Percentiles rank a stretch among this genome's conserved stretches.
phyloP scores from a whole-genome alignment of 2,113 vertebrate genomes.

The Bubo blakistoni region DNA sequence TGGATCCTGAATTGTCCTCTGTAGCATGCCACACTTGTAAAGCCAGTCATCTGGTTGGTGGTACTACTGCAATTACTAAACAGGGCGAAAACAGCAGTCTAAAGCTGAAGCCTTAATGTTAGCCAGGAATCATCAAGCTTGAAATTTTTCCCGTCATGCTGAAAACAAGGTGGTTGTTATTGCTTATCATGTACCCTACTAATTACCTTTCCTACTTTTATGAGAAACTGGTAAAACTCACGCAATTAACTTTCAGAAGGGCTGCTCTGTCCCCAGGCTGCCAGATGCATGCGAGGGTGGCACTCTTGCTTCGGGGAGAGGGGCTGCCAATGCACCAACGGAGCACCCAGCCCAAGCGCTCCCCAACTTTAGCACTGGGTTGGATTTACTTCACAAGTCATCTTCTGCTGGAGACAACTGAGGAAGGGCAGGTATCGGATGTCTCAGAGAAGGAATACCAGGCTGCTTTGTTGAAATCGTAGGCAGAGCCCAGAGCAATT shows the following conservation, averaged over 20 bases:
- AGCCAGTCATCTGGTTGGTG: background rate
- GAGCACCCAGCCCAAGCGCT: background rate
- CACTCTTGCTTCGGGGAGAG: background rate
- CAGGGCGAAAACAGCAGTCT: background rate
- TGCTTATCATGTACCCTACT: background rate
- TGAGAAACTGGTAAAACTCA: background rate
- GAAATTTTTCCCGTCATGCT: fast-evolving
- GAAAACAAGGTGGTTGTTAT: fast-evolving
- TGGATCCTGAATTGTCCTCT: background rate
- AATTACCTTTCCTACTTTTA: background rate
- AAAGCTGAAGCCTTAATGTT: background rate
- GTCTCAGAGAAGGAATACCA: conserved; percentile 25
- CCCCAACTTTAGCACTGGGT: background rate
- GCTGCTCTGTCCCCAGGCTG: background rate
- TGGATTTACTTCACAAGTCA: background rate
- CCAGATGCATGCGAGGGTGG: background rate
- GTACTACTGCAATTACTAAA: background rate
- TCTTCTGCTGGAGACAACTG: background rate
- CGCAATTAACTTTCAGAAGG: background rate
- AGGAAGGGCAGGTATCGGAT: conserved; percentile 9
- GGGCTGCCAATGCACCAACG: conserved; percentile 6
- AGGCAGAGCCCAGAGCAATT: conserved; percentile 60
- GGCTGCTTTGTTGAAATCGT: conserved; percentile 8
- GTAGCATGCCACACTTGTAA: background rate
- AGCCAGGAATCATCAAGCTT: background rate